Base-by-base conservation (phyloP, 2,797 vertebrate genomes). In the Danio jaintianensis region DNA sequence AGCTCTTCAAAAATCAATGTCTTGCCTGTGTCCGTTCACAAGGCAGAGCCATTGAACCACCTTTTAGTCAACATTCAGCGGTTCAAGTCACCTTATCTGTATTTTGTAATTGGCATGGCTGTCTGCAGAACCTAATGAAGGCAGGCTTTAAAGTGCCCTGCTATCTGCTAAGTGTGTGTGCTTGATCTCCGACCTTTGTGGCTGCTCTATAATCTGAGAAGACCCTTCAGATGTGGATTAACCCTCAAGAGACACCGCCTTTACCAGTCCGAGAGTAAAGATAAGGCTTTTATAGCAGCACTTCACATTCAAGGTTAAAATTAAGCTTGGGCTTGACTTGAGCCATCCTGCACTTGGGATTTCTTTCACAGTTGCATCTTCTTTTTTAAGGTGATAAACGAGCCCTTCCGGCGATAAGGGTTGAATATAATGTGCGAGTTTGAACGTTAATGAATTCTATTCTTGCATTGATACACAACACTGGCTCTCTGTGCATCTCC, bases 211-310 rank as follows among this genome's bases (percentile, higher is more conserved):
- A 88, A 92, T 92, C 88, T 88, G 75, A 42, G 73, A 74, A 86
- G 87, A 73, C 88, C 86, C 87, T 89, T 89, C 84, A 89, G 87
- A 85, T 72, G 83, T 90, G 89, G 90, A 92, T 91, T 90, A 91
- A 89, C 84, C 73, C 89, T 83, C 42, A 47, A 45, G 79, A 84
- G 81, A 82, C 16, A 80, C 72, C 16, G 18, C 79, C 83, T 81
- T 81, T 70, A 75, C 12, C 48, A 62, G 76, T 40, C 82, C 63
- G 68, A 85, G 50, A 85, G 55, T 64, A 82, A 67, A 62, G 74
- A 66, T 78, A 81, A 83, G 75, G 69, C 58, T 29, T 85, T 79
- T 67, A 77, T 69, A 69, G 29, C 42, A 8, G 18, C 56, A 66
- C 53, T 61, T 68, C 56, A 45, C 72, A 76, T 59, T 80, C 80